Base-by-base conservation (phyloP, 2,888 invertebrate species). In the Hipparchia sbordonii region DNA sequence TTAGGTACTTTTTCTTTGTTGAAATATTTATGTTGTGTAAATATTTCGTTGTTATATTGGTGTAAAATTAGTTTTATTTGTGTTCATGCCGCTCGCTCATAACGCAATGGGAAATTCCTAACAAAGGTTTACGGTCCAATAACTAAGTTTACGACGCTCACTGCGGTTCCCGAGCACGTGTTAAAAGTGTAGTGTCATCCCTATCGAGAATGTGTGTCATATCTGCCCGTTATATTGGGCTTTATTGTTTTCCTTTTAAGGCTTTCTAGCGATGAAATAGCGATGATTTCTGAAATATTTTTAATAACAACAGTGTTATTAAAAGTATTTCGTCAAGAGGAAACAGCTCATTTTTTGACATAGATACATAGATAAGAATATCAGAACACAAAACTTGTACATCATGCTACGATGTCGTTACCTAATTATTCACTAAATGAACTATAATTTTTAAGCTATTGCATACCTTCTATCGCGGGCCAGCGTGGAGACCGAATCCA, bases 121-220 rank as follows among this genome's bases (percentile, higher is more conserved):
- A 89, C 87, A 88, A 87, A 85, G 87, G 88, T 91, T 91, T 91
- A 92, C 85, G 81, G 87, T 87, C 83, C 87, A 90, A 90, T 91
- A 90, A 87, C 86, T 80, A 82, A 86, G 80, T 90, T 91, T 91
- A 92, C 85, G 89, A 89, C 82, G 80, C 81, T 81, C 83, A 85
- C 85, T 84, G 88, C 85, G 85, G 85, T 79, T 80, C 74, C 77
- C 84, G 76, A 85, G 83, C 84, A 86, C 85, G 85, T 88, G 89
- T 89, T 87, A 87, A 85, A 87, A 85, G 83, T 86, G 82, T 85
- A 84, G 77, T 72, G 67, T 74, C 71, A 68, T 73, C 68, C 65
- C 74, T 72, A 71, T 74, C 46, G 71, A 60, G 74, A 61, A 65
- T 71, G 23, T 59, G 45, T 67, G 51, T 63, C 51, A 70, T 71